Base-by-base conservation (phyloP, 2,113 vertebrate species). In the Athene cunicularia region DNA sequence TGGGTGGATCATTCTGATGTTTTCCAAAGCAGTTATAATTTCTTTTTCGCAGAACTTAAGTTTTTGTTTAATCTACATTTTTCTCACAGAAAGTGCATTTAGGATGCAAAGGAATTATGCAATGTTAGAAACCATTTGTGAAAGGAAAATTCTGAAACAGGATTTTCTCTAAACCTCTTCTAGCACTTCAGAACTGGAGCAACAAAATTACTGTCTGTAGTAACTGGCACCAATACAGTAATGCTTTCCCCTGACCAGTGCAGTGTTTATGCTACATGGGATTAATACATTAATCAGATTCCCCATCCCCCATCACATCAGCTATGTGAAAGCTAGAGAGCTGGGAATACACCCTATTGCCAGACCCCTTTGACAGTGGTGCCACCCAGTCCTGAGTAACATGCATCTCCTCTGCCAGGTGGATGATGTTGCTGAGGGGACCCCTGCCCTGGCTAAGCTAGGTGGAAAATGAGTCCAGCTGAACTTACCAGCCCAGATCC, bases 191-290 rank as follows among this genome's bases (percentile, higher is more conserved):
- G 41, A 74, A n/a, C 32, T 5, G 14, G 49, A 93, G 43, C 33
- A 63, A 33, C 73, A 97, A 90, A 72, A 93, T 64, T 71, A 86
- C 81, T 94, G 17, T 91, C 88, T 85, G 22, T 80, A 96, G 70
- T 79, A 93, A 93, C 59, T 95, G 73, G 41, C 15, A 39, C 35
- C 1, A 13, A 62, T 16, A 41, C 18, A 26, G 47, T 72, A 79
- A 95, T 50, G 2, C 50, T 93, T 96, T 94, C 55, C 90, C 66
- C 70, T 67, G 47, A 75, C 41, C 33, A 6, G 0, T 14, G 15
- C 10, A 50, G 50, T 52, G 21, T 3, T 80, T 80, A 63, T 86
- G 14, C 35, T 83, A 1, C 22, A 1, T 26, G 12, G 33, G 24
- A 20, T 4, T 33, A 49, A 47, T 6, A 15, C 10, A 12, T 30